These are phyloP conservation scores for Pterois miles DNA, from an alignment of 2,797 vertebrate species.

Conservation along the genomic window DNA sequence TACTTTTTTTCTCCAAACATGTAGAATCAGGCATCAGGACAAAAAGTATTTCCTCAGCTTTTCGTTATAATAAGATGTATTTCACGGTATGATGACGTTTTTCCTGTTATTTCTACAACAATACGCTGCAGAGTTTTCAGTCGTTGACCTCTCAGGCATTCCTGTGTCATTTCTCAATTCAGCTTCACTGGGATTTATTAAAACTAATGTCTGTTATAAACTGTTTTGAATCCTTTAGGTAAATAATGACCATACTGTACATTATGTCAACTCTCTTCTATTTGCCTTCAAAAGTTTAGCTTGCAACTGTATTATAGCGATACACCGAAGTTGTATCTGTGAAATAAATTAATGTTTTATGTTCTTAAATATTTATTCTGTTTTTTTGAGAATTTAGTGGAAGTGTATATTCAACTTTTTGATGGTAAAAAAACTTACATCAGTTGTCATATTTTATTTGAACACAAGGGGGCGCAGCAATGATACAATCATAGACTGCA, in stretches of 20 bases:
- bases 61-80: not conserved
- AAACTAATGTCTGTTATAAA: not conserved
- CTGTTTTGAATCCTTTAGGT: not conserved
- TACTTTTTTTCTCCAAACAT: not conserved
- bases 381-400: not conserved
- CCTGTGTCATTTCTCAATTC: not conserved
- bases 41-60: not conserved
- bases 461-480: slow-evolving; percentile 27
- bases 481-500: not conserved
- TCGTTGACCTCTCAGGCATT: not conserved
- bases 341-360: slow-evolving; percentile 63
- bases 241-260: not conserved
- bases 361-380: not conserved
- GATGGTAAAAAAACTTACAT: not conserved
- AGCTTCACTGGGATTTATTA: not conserved
- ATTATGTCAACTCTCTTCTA: not conserved
- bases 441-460: not conserved
- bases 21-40: not conserved
- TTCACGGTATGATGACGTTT: not conserved
- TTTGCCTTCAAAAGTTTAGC: slow-evolving; percentile 6
- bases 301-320: slow-evolving; percentile 49
- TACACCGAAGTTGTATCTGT: slow-evolving; percentile 26
- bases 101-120: not conserved
- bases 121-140: not conserved
- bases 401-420: not conserved